phyloP scores from a whole-genome alignment of 1,140 invertebrate genomes.

The Drosophila tsacasi region DNA sequence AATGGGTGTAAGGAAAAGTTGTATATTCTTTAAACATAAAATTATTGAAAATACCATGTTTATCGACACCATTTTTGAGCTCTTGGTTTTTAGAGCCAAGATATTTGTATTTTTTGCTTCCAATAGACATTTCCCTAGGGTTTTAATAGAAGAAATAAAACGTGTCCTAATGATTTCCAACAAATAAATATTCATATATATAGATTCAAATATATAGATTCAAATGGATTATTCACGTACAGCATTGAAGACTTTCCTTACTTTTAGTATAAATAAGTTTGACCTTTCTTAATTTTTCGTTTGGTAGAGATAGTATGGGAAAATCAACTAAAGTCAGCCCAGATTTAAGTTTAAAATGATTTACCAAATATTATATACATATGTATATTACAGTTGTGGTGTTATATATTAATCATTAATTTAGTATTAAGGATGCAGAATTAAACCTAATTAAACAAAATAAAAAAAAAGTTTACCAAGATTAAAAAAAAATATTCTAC shows the following conservation, averaged over 20 bases:
- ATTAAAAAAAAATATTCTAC: background rate
- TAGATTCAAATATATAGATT: background rate
- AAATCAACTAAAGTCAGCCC: background rate
- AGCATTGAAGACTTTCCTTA: background rate
- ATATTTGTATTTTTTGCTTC: too few relatives aligned
- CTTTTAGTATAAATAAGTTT: background rate
- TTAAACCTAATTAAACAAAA: background rate
- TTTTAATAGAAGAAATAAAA: background rate
- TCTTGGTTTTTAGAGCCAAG: background rate
- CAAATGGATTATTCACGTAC: background rate
- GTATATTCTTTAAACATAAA: background rate
- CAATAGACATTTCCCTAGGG: too few relatives aligned
- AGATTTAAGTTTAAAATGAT: background rate
- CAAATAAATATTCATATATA: background rate
- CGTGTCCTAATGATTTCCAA: background rate
- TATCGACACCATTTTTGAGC: background rate
- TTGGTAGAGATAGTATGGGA: background rate
- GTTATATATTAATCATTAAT: background rate
- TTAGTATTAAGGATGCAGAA: background rate
- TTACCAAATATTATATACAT: background rate
- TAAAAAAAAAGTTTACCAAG: background rate
- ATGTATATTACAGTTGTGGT: conserved; percentile 1
- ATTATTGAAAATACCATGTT: background rate
- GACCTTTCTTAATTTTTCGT: background rate
- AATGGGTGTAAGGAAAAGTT: conserved; percentile 35